These are phyloP conservation scores for Chiloscyllium plagiosum DNA, from an alignment of 2,113 vertebrate genomes.

Conservation along the genomic window DNA sequence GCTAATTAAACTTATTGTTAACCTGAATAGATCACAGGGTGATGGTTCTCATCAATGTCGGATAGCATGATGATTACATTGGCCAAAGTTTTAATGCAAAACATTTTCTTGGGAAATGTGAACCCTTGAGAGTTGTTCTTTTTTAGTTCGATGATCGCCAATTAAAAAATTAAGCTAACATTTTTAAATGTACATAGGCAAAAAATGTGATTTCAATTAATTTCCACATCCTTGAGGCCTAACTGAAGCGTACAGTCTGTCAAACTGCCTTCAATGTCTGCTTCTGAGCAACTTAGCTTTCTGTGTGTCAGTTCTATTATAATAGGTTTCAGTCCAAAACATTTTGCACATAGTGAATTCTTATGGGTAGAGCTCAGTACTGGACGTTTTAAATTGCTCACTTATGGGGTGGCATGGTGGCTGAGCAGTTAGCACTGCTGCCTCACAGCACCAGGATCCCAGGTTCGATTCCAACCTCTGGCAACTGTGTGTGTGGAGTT, in stretches of 20 bases:
- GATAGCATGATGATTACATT: not conserved
- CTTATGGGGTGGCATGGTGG: not conserved
- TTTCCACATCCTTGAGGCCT: not conserved
- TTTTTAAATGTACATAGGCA: not conserved
- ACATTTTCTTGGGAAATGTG: not conserved
- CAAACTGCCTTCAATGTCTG: not conserved
- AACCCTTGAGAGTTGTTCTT: not conserved
- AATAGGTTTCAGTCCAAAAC: not conserved
- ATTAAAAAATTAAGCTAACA: not conserved
- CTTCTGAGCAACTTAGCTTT: not conserved
- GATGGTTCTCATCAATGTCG: not conserved
- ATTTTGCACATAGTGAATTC: not conserved
- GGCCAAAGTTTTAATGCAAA: not conserved
- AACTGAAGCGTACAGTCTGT: not conserved
- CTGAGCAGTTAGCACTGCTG: too few species aligned
- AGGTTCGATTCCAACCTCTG: too few species aligned
- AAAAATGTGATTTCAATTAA: conserved; percentile 23
- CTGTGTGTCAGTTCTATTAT: not conserved
- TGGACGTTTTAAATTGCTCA: not conserved
- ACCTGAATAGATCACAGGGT: not conserved
- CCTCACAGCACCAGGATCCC: too few species aligned
- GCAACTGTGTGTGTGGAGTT: too few species aligned
- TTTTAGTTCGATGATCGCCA: not conserved
- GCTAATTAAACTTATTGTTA: not conserved
- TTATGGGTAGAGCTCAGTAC: not conserved